A percentile compares a stretch with the other conserved stretches of the same genome.
Conservation (phyloP, 2,797 vertebrate species). For the Jordanella pulchra region DNA sequence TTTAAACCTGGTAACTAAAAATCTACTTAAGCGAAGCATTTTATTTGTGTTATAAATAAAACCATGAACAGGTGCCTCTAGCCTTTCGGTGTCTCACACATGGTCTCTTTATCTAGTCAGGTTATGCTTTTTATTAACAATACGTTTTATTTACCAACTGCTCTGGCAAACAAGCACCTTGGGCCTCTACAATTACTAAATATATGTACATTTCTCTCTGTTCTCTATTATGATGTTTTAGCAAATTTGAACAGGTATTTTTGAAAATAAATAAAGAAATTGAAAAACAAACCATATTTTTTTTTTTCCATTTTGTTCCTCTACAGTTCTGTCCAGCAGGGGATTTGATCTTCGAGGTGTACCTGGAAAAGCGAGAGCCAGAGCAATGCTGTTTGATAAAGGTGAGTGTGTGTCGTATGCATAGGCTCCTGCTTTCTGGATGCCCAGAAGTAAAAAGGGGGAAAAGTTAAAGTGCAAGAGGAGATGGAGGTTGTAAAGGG, state of each 20-base stretch:
- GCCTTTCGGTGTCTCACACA: slow-evolving; percentile 26
- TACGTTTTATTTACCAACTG: slow-evolving; percentile 38
- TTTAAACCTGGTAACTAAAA: slow-evolving; percentile 23
- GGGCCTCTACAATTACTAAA: slow-evolving; percentile 37
- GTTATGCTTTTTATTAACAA: slow-evolving; percentile 39
- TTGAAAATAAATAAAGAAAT: slow-evolving; percentile 50
- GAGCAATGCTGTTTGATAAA: slow-evolving; percentile 94
- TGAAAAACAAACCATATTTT: slow-evolving; percentile 50
- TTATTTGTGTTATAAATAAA: slow-evolving; percentile 24
- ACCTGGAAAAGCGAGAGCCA: slow-evolving; percentile 88
- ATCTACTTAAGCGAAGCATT: slow-evolving; percentile 13
- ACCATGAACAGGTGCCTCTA: slow-evolving; percentile 9
- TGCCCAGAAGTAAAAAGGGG: slow-evolving; percentile 22
- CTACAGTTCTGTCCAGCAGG: slow-evolving; percentile 91
- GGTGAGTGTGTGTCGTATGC: slow-evolving; percentile 69
- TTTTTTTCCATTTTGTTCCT: not conserved
- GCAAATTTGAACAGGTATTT: slow-evolving; percentile 39
- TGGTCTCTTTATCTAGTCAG: slow-evolving; percentile 44
- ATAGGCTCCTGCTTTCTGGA: slow-evolving; percentile 12
- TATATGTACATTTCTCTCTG: slow-evolving; percentile 25
- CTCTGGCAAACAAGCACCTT: slow-evolving; percentile 34
- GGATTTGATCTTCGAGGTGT: slow-evolving; percentile 95
- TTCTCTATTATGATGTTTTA: slow-evolving; percentile 32
- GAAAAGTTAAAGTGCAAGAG: slow-evolving; percentile 18
- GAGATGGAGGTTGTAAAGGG: slow-evolving; percentile 10